Evolutionary conservation across 2,797 vertebrate genomes (phyloP).

Genomic region (Pipistrellus kuhlii): DNA sequence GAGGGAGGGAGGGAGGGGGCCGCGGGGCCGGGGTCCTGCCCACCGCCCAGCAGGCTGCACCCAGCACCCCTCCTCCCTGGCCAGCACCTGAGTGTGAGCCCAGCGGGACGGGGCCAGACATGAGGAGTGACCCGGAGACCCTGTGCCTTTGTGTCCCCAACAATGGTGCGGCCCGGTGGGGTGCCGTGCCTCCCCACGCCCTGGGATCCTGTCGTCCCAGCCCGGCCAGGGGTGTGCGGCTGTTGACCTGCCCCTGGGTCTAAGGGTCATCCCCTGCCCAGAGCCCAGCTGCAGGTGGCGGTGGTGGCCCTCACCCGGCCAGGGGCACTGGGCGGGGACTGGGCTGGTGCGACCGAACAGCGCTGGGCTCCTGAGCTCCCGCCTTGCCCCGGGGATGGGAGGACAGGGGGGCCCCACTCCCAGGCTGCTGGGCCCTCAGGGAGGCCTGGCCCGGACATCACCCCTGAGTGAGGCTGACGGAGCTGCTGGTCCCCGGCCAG

Average conservation of each 20-base stretch:
- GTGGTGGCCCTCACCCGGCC: slow-evolving; percentile 42
- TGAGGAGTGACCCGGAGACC: neutral
- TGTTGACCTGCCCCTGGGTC: neutral
- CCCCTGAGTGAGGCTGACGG: neutral
- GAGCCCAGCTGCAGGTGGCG: neutral
- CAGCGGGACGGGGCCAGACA: neutral
- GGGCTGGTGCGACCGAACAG: neutral
- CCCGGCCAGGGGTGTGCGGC: neutral
- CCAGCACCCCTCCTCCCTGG: too few relatives aligned
- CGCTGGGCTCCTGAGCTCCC: neutral
- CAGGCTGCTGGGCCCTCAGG: neutral
- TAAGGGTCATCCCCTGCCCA: slow-evolving; percentile 47
- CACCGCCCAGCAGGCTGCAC: neutral
- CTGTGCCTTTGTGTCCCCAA: neutral
- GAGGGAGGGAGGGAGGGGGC: too few relatives aligned
- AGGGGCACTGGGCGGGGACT: neutral
- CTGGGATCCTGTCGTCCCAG: neutral
- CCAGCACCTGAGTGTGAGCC: too few relatives aligned
- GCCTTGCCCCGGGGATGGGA: neutral
- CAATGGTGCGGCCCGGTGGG: neutral
- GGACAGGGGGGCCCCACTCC: neutral
- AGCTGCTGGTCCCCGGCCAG: neutral
- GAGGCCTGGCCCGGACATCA: neutral
- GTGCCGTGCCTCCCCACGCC: neutral
- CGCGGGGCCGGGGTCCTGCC: neutral